These are phyloP conservation scores for Alligator mississippiensis DNA, from an alignment of 2,113 vertebrate species.

Conservation along the genomic window DNA sequence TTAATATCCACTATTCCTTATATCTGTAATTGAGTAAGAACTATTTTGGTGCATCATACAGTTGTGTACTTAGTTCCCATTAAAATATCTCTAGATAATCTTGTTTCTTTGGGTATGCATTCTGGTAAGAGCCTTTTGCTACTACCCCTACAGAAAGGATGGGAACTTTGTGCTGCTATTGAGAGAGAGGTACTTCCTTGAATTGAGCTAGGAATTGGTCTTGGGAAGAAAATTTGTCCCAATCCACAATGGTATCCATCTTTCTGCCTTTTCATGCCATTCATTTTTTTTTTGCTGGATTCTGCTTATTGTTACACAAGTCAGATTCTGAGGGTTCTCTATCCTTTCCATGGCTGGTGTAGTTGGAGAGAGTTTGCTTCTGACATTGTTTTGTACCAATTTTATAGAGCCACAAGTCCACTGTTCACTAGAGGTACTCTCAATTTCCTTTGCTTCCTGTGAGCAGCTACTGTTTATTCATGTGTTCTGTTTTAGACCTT, in stretches of 20 bases:
- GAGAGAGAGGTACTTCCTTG: neutral
- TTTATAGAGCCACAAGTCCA: neutral
- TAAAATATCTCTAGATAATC: neutral
- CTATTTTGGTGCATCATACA: neutral
- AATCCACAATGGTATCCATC: neutral
- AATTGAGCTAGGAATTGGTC: neutral
- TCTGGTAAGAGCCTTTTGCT: neutral
- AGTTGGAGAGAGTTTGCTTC: neutral
- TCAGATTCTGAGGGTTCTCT: neutral
- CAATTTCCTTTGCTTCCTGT: rapidly evolving
- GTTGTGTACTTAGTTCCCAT: neutral
- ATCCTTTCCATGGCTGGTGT: neutral
- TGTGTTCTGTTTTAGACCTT: no score
- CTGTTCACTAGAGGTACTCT: neutral
- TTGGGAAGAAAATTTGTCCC: neutral
- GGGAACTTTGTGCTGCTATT: rapidly evolving
- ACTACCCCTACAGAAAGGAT: neutral
- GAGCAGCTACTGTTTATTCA: no score
- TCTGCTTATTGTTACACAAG: neutral
- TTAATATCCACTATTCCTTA: neutral
- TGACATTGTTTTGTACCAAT: neutral
- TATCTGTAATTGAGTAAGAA: neutral
- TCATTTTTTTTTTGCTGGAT: neutral
- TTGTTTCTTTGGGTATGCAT: neutral
- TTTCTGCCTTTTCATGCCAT: neutral